phyloP scores from a whole-genome alignment of 1,140 invertebrate species.

The Neodiprion virginianus region DNA sequence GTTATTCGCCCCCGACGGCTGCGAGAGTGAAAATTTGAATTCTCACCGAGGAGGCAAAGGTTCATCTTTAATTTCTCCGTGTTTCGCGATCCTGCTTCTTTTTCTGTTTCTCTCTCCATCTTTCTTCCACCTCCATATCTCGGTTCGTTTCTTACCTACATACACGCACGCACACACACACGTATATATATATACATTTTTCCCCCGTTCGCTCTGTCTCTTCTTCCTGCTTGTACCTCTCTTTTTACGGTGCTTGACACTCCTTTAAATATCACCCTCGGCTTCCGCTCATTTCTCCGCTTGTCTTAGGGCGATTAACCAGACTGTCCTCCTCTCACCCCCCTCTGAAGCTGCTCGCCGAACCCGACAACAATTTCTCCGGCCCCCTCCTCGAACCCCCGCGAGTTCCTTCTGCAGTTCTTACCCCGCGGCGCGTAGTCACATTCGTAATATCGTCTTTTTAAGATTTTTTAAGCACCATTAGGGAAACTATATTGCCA shows the following conservation, averaged over 20 bases:
- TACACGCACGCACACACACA: constrained; percentile 23
- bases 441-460: constrained; percentile 63
- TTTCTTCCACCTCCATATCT: too few species aligned
- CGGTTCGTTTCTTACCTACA: neutral
- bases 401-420: constrained; percentile 35
- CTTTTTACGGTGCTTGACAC: neutral
- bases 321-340: constrained; percentile 38
- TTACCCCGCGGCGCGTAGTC: constrained; percentile 44
- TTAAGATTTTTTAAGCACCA: constrained; percentile 63
- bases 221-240: neutral
- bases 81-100: constrained; percentile 43
- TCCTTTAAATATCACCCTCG: constrained; percentile 4
- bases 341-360: constrained; percentile 26
- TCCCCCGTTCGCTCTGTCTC: neutral
- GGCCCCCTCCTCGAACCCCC: constrained; percentile 12
- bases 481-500: constrained; percentile 63
- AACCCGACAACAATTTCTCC: constrained; percentile 7
- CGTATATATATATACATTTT: too few species aligned
- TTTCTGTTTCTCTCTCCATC: neutral
- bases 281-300: constrained; percentile 58
- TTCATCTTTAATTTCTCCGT: constrained; percentile 64
- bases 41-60: constrained; percentile 52
- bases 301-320: constrained; percentile 64
- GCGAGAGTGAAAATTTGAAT: neutral
- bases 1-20: neutral